phyloP scores from a whole-genome alignment of 2,888 invertebrate species.

The Peribatodes rhomboidaria region DNA sequence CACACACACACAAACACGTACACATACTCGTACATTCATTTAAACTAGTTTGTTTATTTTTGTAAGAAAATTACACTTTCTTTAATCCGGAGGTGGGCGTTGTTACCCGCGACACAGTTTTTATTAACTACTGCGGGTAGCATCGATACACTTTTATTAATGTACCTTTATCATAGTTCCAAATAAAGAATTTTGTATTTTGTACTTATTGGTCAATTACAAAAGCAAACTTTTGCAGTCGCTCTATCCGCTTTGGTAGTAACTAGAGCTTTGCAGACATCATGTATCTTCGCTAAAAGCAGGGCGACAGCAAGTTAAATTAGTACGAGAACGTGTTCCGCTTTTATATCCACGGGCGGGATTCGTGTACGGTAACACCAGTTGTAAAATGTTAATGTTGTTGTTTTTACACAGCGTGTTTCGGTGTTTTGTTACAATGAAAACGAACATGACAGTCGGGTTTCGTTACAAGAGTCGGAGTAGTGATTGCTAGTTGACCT shows the following conservation, averaged over 20 bases:
- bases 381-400: conserved; percentile 56
- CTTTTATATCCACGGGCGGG: conserved; percentile 64
- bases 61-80: too few relatives aligned
- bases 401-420: conserved; percentile 48
- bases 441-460: conserved; percentile 1
- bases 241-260: not conserved
- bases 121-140: too few relatives aligned
- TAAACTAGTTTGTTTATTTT: too few relatives aligned
- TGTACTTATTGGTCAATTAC: too few relatives aligned
- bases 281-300: conserved; percentile 54
- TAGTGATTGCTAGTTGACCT: not conserved
- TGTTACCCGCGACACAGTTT: too few relatives aligned
- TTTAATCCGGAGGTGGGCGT: too few relatives aligned
- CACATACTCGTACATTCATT: too few relatives aligned
- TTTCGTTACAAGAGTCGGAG: not conserved
- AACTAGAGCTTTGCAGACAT: conserved; percentile 25
- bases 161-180: too few relatives aligned
- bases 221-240: not conserved
- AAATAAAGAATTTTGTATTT: too few relatives aligned
- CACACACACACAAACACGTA: too few relatives aligned
- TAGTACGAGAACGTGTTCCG: conserved; percentile 71
- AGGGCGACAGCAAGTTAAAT: conserved; percentile 68
- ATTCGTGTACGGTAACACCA: conserved; percentile 58
- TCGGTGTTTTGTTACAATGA: conserved; percentile 15
- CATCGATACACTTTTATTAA: too few relatives aligned